A percentile compares a stretch with the other conserved stretches of the same genome.
phyloP scores from a whole-genome alignment of 2,888 invertebrate species.

The Venustoraphidia nigricollis region DNA sequence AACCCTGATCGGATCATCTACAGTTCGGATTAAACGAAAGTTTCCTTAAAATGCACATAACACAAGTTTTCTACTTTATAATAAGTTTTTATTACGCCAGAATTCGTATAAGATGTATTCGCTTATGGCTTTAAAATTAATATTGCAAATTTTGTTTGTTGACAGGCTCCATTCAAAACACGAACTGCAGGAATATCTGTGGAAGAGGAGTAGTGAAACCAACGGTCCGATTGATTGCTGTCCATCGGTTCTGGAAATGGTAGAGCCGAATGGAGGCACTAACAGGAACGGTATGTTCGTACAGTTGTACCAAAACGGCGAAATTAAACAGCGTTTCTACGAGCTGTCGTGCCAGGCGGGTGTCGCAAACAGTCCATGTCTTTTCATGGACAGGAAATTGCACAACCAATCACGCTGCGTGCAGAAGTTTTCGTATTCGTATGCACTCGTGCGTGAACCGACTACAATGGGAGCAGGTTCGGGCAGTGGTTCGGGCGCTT shows the following conservation, averaged over 20 bases:
- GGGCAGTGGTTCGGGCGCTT: slow-evolving; percentile 10
- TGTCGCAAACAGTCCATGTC: slow-evolving; percentile 57
- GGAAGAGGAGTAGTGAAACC: slow-evolving; percentile 20
- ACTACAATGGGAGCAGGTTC: slow-evolving; percentile 29
- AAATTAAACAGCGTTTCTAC: slow-evolving; percentile 55
- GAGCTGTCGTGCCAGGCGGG: slow-evolving; percentile 62
- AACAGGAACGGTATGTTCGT: slow-evolving; percentile 57
- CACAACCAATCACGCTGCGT: slow-evolving; percentile 60
- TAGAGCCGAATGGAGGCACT: slow-evolving; percentile 60
- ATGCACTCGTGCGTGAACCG: slow-evolving; percentile 47
- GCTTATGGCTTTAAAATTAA: not conserved
- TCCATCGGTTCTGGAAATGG: slow-evolving; percentile 61
- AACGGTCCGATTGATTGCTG: slow-evolving; percentile 56
- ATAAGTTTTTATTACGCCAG: too few relatives aligned
- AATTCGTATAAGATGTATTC: not conserved
- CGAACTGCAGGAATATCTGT: slow-evolving; percentile 14
- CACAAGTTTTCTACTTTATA: too few relatives aligned
- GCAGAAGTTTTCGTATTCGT: slow-evolving; percentile 70
- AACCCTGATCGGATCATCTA: too few relatives aligned
- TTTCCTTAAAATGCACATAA: too few relatives aligned
- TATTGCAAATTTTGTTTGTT: not conserved
- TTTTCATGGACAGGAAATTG: slow-evolving; percentile 48
- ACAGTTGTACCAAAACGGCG: slow-evolving; percentile 56
- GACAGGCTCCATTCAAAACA: slow-evolving; percentile 15
- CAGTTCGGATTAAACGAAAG: too few relatives aligned